A percentile compares a stretch with the other conserved stretches of the same genome.
Evolutionary conservation across 1,140 invertebrate species (phyloP).

Genomic region (Rhizoglyphus robini): DNA sequence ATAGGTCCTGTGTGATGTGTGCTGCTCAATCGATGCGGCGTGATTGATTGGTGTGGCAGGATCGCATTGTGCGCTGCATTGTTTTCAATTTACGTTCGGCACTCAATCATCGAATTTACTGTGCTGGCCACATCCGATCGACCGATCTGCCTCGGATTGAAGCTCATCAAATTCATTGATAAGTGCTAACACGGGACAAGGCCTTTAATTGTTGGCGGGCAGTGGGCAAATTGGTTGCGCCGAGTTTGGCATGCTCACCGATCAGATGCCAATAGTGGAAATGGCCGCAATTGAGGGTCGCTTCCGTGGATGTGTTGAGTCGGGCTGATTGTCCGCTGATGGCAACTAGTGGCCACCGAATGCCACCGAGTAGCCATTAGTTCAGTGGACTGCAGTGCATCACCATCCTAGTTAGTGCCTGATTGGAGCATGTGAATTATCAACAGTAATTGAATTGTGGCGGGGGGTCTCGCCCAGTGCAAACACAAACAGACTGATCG

Average conservation of each 20-base stretch:
- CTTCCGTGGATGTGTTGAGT: background rate
- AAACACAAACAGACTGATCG: conserved; percentile 12
- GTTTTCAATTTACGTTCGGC: background rate
- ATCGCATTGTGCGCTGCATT: background rate
- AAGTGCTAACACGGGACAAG: conserved; percentile 8
- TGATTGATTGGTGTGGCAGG: background rate
- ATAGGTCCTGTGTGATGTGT: no score
- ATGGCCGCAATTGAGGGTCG: background rate
- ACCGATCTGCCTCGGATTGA: background rate
- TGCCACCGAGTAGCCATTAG: no score
- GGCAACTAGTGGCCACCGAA: background rate
- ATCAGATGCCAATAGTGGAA: background rate
- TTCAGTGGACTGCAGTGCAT: background rate
- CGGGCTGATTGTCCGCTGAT: background rate
- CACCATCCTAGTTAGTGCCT: background rate
- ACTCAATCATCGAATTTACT: conserved; percentile 10
- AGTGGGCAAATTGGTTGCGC: background rate
- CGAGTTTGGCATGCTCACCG: background rate
- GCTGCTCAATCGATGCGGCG: conserved; percentile 3
- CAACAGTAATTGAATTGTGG: conserved; percentile 9
- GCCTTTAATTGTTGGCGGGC: background rate
- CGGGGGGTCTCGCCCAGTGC: conserved; percentile 5
- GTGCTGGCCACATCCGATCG: background rate
- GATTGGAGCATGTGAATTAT: background rate
- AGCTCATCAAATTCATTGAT: conserved; percentile 10